A percentile compares a stretch with the other conserved stretches of the same genome.
Evolutionary conservation across 2,888 invertebrate species (phyloP).

Genomic region (Phania funesta): DNA sequence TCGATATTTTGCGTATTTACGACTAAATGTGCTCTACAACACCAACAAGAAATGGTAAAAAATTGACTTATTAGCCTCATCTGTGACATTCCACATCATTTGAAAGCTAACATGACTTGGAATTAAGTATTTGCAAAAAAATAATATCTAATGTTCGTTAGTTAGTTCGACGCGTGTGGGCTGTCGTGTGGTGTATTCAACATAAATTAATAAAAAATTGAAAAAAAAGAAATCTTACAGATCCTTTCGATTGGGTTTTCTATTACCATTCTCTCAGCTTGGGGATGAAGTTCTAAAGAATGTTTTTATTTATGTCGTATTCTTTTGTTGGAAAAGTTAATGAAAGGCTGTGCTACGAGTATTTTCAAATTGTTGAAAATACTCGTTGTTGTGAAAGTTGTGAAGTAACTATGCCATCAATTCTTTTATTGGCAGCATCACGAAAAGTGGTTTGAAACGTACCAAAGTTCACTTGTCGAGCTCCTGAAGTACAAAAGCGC

Average conservation of each 20-base stretch:
- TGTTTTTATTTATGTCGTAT: background rate
- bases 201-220: conserved; percentile 67
- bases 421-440: no score
- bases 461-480: no score
- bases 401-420: no score
- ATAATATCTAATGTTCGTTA: conserved; percentile 1
- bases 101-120: conserved; percentile 39
- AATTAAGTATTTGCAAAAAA: conserved; percentile 39
- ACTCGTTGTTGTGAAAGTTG: background rate
- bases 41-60: conserved; percentile 1
- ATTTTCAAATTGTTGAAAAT: background rate
- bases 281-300: background rate
- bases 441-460: no score
- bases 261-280: background rate
- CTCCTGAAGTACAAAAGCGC: no score
- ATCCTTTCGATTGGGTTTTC: conserved; percentile 69
- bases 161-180: conserved; percentile 76
- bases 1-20: conserved; percentile 6
- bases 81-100: conserved; percentile 63
- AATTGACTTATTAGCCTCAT: conserved; percentile 61
- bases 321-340: background rate
- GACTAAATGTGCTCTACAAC: conserved; percentile 40
- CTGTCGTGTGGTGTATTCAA: conserved; percentile 78
- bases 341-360: background rate
- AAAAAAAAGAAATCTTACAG: conserved; percentile 49